Evolutionary conservation across 2,888 invertebrate species (phyloP).

Genomic region (Thysanoteuthis rhombus): DNA sequence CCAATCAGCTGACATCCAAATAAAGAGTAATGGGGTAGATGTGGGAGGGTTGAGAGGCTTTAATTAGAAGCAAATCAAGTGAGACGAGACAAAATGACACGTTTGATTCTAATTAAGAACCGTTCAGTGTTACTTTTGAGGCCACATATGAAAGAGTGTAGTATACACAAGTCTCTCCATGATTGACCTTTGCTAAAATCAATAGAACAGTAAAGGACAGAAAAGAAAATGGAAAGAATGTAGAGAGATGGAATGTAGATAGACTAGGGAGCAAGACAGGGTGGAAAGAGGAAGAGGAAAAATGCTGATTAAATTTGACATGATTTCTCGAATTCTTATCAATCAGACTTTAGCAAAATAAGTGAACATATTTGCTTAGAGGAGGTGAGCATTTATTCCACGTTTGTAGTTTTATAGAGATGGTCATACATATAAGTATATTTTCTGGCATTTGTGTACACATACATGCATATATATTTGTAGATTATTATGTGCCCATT

Average conservation of each 20-base stretch:
- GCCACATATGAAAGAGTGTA: neutral
- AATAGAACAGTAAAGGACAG: neutral
- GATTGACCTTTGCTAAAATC: neutral
- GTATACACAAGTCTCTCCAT: neutral
- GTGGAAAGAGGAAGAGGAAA: neutral
- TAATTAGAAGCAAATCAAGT: neutral
- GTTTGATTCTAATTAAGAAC: neutral
- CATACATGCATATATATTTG: too few species aligned
- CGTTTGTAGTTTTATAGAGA: too few species aligned
- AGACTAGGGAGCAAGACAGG: neutral
- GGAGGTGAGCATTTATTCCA: too few species aligned
- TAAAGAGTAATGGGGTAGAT: neutral
- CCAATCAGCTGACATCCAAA: neutral
- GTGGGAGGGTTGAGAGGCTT: neutral
- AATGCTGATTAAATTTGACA: too few species aligned
- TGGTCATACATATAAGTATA: too few species aligned
- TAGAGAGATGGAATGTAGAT: neutral
- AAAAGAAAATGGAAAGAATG: too few species aligned
- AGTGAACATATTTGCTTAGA: too few species aligned
- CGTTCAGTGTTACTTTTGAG: neutral
- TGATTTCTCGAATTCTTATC: too few species aligned
- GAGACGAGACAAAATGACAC: neutral
- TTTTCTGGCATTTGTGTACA: too few species aligned
- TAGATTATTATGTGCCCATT: too few species aligned
- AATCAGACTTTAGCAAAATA: too few species aligned